Conservation (phyloP, 2,797 vertebrate genomes). For the Rhodeus uyekii region DNA sequence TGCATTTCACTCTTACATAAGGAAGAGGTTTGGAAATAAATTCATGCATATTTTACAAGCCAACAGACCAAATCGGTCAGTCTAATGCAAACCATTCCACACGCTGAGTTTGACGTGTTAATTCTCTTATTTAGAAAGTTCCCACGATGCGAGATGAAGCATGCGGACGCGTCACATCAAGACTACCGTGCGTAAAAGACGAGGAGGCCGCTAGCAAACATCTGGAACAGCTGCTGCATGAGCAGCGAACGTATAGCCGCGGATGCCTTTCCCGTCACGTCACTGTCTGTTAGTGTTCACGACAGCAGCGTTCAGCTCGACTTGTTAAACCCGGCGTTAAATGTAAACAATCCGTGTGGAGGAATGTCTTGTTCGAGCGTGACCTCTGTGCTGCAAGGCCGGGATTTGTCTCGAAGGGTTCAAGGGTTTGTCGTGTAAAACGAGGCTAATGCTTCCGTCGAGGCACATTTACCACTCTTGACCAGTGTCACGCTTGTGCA, state of each 20-base stretch:
- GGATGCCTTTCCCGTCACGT: conserved; percentile 28
- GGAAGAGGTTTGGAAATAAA: not conserved
- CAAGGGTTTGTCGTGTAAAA: not conserved
- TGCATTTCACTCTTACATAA: not conserved
- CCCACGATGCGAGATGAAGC: not conserved
- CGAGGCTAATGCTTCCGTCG: not conserved
- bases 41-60: not conserved
- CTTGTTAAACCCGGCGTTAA: conserved; percentile 54
- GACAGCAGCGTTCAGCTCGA: conserved; percentile 45
- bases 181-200: conserved; percentile 64
- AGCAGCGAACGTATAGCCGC: conserved; percentile 26
- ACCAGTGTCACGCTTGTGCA: conserved; percentile 44
- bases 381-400: not conserved
- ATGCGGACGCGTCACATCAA: conserved; percentile 68
- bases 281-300: conserved; percentile 51
- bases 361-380: conserved; percentile 41
- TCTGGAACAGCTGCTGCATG: conserved; percentile 68
- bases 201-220: conserved; percentile 74
- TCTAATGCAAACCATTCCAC: not conserved
- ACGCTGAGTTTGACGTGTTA: not conserved
- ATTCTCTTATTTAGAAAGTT: not conserved
- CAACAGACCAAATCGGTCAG: not conserved
- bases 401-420: not conserved
- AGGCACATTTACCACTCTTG: not conserved
- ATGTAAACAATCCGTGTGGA: conserved; percentile 61